Evolutionary conservation across 2,888 invertebrate species (phyloP).

Genomic region (Morpho helenor): DNA sequence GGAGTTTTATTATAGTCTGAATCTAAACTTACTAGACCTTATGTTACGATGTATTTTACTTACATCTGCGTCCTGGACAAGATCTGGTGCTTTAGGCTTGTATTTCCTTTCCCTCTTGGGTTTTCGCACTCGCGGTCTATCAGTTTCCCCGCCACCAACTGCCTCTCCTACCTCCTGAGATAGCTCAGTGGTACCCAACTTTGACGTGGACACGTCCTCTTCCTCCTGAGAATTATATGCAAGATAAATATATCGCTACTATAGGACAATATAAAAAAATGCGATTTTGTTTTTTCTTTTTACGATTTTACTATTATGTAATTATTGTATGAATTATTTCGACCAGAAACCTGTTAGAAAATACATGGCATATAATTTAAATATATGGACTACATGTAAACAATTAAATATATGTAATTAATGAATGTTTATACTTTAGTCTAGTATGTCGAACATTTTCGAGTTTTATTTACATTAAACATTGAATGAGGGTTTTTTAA

Average conservation of each 20-base stretch:
- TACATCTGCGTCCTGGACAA: slow-evolving; percentile 71
- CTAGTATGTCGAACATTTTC: too few species aligned
- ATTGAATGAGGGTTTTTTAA: too few species aligned
- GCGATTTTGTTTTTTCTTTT: not conserved
- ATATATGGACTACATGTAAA: too few species aligned
- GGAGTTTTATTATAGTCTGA: too few species aligned
- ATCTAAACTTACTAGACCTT: too few species aligned
- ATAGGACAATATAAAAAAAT: not conserved
- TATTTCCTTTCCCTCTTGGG: slow-evolving; percentile 64
- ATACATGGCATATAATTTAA: too few species aligned
- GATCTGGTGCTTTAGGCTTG: slow-evolving; percentile 58
- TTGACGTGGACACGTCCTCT: slow-evolving; percentile 63
- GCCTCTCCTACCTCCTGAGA: slow-evolving; percentile 40
- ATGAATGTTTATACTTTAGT: too few species aligned
- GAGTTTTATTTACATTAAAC: too few species aligned
- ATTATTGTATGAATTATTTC: too few species aligned
- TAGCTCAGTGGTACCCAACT: slow-evolving; percentile 45
- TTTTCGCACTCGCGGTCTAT: slow-evolving; percentile 34
- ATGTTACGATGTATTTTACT: slow-evolving; percentile 30
- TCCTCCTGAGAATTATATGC: slow-evolving; percentile 42
- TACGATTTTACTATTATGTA: too few species aligned
- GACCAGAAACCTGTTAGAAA: too few species aligned
- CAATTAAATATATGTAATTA: too few species aligned
- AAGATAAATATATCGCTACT: not conserved
- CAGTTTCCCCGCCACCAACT: slow-evolving; percentile 33